A percentile compares a stretch with the other conserved stretches of the same genome.
These are phyloP conservation scores for Drosophila ogumai DNA, from an alignment of 1,140 invertebrate species.

Conservation along the genomic window DNA sequence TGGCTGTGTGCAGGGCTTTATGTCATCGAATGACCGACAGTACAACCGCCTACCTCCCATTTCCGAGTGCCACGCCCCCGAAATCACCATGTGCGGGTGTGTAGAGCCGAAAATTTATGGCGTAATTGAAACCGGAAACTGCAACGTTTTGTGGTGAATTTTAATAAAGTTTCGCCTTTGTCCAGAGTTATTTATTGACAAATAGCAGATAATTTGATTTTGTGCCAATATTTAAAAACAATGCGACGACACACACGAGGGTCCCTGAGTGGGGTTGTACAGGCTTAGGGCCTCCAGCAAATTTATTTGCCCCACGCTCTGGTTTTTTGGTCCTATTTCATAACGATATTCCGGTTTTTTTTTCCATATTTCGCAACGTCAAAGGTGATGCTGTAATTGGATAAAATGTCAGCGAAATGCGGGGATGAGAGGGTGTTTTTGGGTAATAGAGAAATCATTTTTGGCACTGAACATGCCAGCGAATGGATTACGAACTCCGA, in stretches of 20 bases:
- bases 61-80: constrained; percentile 17
- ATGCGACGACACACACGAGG: constrained; percentile 33
- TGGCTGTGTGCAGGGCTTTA: constrained; percentile 42
- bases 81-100: constrained; percentile 46
- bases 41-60: neutral
- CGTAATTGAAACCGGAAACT: constrained; percentile 82
- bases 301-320: constrained; percentile 29
- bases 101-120: constrained; percentile 74
- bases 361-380: constrained; percentile 3
- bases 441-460: constrained; percentile 24
- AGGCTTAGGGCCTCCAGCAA: constrained; percentile 15
- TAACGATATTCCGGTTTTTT: constrained; percentile 2
- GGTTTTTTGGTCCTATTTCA: constrained; percentile 8
- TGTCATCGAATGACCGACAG: constrained; percentile 56
- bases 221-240: constrained; percentile 81
- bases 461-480: constrained; percentile 4
- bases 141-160: constrained; percentile 81
- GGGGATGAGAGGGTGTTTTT: neutral
- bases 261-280: neutral
- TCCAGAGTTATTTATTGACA: constrained; percentile 78
- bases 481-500: constrained; percentile 11
- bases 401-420: constrained; percentile 17
- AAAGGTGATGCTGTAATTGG: constrained; percentile 47
- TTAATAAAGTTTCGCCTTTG: constrained; percentile 81
- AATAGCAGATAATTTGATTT: constrained; percentile 83